These are phyloP conservation scores for Halcyon senegalensis DNA, from an alignment of 2,113 vertebrate species.

Conservation along the genomic window DNA sequence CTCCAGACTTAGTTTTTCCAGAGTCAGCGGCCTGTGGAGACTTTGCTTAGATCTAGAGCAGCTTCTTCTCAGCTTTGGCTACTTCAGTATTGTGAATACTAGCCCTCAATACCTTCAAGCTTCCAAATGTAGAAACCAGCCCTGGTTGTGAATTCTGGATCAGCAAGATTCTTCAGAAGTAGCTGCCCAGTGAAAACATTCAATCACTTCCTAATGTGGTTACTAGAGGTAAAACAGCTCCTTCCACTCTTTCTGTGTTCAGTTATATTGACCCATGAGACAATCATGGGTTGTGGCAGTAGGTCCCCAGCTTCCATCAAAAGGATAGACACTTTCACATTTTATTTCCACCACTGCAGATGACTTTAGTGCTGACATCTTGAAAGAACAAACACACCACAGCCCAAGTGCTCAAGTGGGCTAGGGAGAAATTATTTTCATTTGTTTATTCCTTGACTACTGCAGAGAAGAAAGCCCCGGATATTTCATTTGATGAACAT, in stretches of 20 bases:
- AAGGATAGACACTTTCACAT: not conserved
- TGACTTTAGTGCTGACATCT: not conserved
- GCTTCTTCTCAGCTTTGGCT: not conserved
- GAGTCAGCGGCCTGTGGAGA: not conserved
- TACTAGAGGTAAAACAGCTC: not conserved
- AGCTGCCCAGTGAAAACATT: not conserved
- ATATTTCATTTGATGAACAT: not conserved
- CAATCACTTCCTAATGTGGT: not conserved
- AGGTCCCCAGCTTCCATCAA: not conserved
- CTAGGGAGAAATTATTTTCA: not conserved
- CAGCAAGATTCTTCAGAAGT: not conserved
- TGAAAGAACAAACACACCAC: not conserved
- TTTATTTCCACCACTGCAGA: not conserved
- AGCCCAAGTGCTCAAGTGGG: not conserved
- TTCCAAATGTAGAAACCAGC: not conserved
- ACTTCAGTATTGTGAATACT: fast-evolving
- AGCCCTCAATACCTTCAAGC: not conserved
- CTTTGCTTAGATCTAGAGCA: not conserved
- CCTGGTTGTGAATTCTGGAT: not conserved
- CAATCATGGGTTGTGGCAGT: not conserved
- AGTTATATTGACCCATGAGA: not conserved
- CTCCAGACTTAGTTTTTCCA: not conserved
- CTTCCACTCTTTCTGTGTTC: not conserved
- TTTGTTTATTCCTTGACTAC: not conserved
- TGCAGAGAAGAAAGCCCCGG: not conserved